Percentiles rank a stretch among this genome's conserved stretches.
phyloP scores from a whole-genome alignment of 2,888 invertebrate genomes.

The Synergus umbraculus region DNA sequence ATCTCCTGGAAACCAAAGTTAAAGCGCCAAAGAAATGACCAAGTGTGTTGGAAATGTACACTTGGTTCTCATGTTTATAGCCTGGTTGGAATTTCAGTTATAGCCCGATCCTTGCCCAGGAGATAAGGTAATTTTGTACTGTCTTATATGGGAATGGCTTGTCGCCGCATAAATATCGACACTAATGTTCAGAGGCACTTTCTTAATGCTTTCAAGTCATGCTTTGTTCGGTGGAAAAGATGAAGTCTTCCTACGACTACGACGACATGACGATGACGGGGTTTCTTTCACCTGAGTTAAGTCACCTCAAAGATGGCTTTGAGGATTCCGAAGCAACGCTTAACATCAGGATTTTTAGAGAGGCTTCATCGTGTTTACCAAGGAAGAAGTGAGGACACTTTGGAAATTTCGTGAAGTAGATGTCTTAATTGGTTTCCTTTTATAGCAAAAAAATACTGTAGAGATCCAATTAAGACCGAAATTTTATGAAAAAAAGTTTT shows the following conservation, averaged over 20 bases:
- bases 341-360: neutral
- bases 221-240: constrained; percentile 3
- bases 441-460: neutral
- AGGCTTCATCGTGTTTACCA: neutral
- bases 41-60: constrained; percentile 39
- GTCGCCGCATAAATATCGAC: constrained; percentile 66
- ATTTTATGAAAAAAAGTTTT: neutral
- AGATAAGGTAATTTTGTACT: constrained; percentile 70
- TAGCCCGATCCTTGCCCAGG: constrained; percentile 53
- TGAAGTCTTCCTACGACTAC: neutral
- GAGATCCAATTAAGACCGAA: neutral
- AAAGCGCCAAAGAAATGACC: neutral
- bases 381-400: neutral
- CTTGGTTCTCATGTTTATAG: constrained; percentile 52
- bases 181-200: constrained; percentile 68
- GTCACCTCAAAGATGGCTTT: neutral
- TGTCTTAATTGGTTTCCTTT: neutral
- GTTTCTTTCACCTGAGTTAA: neutral
- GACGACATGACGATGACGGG: neutral
- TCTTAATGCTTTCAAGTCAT: constrained; percentile 41
- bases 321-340: neutral
- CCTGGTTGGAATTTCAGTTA: constrained; percentile 68
- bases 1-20: neutral
- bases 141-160: constrained; percentile 63
- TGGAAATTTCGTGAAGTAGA: neutral